Evolutionary conservation across 2,797 vertebrate species (phyloP), one percentile per base, ranked within the genome.

Genomic region (Oophaga sylvatica): DNA sequence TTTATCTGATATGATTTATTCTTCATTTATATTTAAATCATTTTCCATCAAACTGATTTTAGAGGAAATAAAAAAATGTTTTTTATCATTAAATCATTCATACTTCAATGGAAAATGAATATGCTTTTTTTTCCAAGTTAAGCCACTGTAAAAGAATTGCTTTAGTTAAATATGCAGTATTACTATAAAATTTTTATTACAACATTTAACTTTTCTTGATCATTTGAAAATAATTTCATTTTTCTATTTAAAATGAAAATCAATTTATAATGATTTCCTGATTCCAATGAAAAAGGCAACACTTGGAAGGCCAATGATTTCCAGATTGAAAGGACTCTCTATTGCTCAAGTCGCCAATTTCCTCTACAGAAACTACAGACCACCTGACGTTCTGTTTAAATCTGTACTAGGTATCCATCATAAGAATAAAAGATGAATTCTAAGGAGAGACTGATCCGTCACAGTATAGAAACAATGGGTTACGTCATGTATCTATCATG

Each of bases 21-120:
- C 65, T 75, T 88, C 76, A 81, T 81, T 80, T 84, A 80, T 88
- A 88, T 84, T 88, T 73, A 84, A 88, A 84, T 85, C 57, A 88
- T 56, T 70, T 62, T 83, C 20, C 41, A 62, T 84, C 60, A 70
- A 83, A 60, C 81, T 29, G 67, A 67, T 80, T 88, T 88, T 80
- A 65, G 77, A 65, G 68, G 10, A 84, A 73, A 88, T 88, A 88
- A 88, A 84, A 35, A 85, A 0, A 0, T 73, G 26, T 57, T 59
- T 83, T 63, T 85, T 80, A 80, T 75, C 41, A 88, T 63, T 75
- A 84, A 60, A 84, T 88, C 57, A 70, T 80, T 70, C 35, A 80
- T 71, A 79, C 53, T 62, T 83, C 22, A 79, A 31, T 80, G 65
- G 31, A 73, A 71, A 78, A 83, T 87, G n/a, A 87, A 76, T 87